Evolutionary conservation across 2,797 vertebrate species (phyloP).

Genomic region (Neoniphon sammara): DNA sequence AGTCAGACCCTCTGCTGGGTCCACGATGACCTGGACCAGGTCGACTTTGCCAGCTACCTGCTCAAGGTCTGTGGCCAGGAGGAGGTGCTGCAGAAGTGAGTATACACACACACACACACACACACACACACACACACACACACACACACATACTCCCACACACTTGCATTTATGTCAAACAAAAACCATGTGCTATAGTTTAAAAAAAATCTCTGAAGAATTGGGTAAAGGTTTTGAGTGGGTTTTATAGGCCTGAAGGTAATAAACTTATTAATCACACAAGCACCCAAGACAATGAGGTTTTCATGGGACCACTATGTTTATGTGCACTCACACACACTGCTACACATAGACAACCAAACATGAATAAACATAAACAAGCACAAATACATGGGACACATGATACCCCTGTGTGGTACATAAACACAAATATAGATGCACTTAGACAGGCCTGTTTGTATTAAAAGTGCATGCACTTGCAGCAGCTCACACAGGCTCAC

Average conservation of each 20-base stretch:
- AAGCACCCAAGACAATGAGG: too few relatives aligned
- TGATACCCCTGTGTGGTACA: too few relatives aligned
- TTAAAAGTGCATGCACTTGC: too few relatives aligned
- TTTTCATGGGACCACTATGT: too few relatives aligned
- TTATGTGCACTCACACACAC: too few relatives aligned
- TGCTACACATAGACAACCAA: too few relatives aligned
- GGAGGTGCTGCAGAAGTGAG: conserved; percentile 98
- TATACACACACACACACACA: conserved; percentile 28
- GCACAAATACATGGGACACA: not conserved
- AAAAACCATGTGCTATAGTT: not conserved
- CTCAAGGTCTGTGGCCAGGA: conserved; percentile 97
- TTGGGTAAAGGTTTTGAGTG: too few relatives aligned
- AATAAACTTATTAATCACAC: too few relatives aligned
- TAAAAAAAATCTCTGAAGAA: not conserved
- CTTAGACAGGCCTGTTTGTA: conserved; percentile 11
- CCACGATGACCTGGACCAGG: conserved; percentile 95
- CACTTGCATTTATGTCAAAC: too few relatives aligned
- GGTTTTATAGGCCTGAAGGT: too few relatives aligned
- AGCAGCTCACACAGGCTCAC: too few relatives aligned
- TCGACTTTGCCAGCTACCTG: conserved; percentile 94
- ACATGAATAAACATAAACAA: not conserved
- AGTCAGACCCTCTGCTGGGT: conserved; percentile 99
- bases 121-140: conserved; percentile 5
- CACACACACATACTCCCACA: not conserved
- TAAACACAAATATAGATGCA: not conserved